phyloP scores from a whole-genome alignment of 2,888 invertebrate species.

The Pollenia angustigena region DNA sequence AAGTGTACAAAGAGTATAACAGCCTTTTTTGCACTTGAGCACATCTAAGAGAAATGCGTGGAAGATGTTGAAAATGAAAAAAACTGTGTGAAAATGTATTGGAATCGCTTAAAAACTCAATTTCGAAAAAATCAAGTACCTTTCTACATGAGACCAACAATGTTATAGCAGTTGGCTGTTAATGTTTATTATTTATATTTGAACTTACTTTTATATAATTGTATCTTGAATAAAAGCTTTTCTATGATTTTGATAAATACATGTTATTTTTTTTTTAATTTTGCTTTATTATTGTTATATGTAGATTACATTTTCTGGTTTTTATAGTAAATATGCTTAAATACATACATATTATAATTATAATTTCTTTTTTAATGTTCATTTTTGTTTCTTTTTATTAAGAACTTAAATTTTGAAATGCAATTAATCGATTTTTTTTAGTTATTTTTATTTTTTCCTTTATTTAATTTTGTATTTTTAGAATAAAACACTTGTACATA shows the following conservation, averaged over 20 bases:
- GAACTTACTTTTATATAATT: too few relatives aligned
- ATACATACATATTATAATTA: conserved; percentile 65
- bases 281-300: conserved; percentile 65
- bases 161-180: too few relatives aligned
- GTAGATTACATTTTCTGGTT: conserved; percentile 63
- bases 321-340: conserved; percentile 59
- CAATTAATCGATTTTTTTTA: conserved; percentile 54
- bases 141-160: too few relatives aligned
- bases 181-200: too few relatives aligned
- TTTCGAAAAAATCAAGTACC: too few relatives aligned
- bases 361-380: conserved; percentile 25
- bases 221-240: background rate
- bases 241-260: background rate
- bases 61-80: too few relatives aligned
- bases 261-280: conserved; percentile 26
- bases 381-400: conserved; percentile 30
- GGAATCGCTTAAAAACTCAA: too few relatives aligned
- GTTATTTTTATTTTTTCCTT: conserved; percentile 16
- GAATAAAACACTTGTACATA: conserved; percentile 70
- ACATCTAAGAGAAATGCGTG: too few relatives aligned
- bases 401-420: conserved; percentile 69
- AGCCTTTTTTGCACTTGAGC: too few relatives aligned
- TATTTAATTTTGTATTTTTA: background rate
- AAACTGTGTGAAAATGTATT: too few relatives aligned
- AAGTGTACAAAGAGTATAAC: too few relatives aligned